Evolutionary conservation across 2,113 vertebrate species (phyloP).

Genomic region (Dicerorhinus sumatrensis): DNA sequence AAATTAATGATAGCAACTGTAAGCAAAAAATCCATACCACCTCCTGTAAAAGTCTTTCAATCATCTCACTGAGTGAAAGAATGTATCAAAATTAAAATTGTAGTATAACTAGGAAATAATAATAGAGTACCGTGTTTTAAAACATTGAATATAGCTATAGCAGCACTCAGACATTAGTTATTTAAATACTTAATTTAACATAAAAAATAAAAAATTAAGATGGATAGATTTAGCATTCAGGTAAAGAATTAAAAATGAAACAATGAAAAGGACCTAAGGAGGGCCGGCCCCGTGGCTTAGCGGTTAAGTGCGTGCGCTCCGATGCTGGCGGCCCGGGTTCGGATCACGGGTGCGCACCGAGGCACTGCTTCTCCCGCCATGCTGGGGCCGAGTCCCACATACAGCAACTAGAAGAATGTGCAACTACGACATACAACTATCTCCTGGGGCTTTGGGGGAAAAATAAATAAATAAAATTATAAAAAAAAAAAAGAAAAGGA

Average conservation of each 20-base stretch:
- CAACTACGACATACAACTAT: too few species aligned
- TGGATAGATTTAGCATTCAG: background rate
- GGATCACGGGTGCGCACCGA: too few species aligned
- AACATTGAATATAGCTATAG: background rate
- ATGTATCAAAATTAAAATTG: background rate
- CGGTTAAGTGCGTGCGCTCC: too few species aligned
- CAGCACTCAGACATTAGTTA: background rate
- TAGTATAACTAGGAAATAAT: background rate
- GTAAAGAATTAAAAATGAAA: background rate
- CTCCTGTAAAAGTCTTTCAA: background rate
- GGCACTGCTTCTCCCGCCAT: too few species aligned
- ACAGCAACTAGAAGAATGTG: too few species aligned
- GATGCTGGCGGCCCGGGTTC: too few species aligned
- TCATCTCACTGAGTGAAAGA: background rate
- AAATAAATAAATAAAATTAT: too few species aligned
- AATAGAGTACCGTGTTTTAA: background rate
- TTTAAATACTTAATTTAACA: background rate
- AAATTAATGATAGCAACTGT: background rate
- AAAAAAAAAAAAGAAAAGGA: too few species aligned
- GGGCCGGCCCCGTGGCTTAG: too few species aligned
- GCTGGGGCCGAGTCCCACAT: too few species aligned
- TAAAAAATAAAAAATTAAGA: background rate
- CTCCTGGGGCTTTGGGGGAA: too few species aligned
- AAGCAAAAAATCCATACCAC: background rate
- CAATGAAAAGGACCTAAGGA: background rate